phyloP scores from a whole-genome alignment of 2,797 vertebrate genomes.

The Tiaroga cobitis region DNA sequence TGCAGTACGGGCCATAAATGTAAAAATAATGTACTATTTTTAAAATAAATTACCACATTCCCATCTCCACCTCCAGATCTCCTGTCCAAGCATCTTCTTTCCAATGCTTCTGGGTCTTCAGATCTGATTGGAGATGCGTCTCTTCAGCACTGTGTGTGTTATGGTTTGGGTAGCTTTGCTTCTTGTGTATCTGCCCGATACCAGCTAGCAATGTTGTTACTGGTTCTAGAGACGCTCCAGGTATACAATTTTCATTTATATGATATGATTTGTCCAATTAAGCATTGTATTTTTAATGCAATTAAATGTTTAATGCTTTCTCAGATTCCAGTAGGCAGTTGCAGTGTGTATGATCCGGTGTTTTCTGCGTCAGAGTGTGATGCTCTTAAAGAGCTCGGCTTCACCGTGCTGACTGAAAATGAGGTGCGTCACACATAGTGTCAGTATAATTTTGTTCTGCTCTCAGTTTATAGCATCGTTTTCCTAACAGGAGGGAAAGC shows the following conservation, averaged over 20 bases:
- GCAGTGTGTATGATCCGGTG: constrained; percentile 86
- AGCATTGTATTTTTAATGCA: neutral
- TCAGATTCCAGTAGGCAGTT: constrained; percentile 81
- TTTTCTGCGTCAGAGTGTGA: constrained; percentile 81
- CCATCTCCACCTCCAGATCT: constrained; percentile 39
- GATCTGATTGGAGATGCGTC: neutral
- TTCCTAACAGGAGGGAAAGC: constrained; percentile 87
- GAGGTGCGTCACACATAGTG: constrained; percentile 77
- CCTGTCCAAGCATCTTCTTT: neutral
- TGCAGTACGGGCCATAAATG: neutral
- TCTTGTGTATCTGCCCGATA: constrained; percentile 80
- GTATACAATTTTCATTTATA: constrained; percentile 66
- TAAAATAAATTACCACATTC: neutral
- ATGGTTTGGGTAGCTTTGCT: constrained; percentile 88
- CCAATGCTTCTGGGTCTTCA: neutral
- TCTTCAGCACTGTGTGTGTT: constrained; percentile 83
- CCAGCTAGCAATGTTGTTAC: constrained; percentile 89
- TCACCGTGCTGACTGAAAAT: constrained; percentile 84
- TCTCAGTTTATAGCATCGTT: neutral
- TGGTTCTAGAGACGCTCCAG: constrained; percentile 84
- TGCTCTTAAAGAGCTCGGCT: constrained; percentile 77
- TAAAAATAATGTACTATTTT: neutral
- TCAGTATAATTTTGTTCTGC: neutral
- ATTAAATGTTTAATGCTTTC: neutral
- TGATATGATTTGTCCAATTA: neutral